phyloP scores from a whole-genome alignment of 1,140 invertebrate genomes.

The Pseudomyrmex pallidus region DNA sequence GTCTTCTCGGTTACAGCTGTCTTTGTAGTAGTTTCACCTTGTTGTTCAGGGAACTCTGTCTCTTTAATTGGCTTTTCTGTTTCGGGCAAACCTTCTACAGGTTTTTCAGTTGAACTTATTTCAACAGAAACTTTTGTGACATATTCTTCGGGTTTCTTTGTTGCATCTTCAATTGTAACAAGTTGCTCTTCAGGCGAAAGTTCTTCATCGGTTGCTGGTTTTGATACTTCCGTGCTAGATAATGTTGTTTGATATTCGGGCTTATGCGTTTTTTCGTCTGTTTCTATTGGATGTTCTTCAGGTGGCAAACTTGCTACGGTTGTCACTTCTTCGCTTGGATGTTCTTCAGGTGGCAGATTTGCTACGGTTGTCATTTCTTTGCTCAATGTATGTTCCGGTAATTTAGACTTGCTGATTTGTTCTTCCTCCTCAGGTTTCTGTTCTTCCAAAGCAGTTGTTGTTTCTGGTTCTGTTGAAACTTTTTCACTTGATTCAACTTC shows the following conservation, averaged over 20 bases:
- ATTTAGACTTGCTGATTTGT: slow-evolving; percentile 12
- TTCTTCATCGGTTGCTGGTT: slow-evolving; percentile 23
- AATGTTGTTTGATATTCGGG: slow-evolving; percentile 34
- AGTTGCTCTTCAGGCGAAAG: slow-evolving; percentile 36
- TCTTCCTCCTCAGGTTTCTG: slow-evolving; percentile 45
- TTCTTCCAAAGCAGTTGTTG: slow-evolving; percentile 1
- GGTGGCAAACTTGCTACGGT: slow-evolving; percentile 12
- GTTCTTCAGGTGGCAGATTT: neutral
- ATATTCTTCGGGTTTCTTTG: slow-evolving; percentile 13
- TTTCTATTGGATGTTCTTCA: slow-evolving; percentile 58
- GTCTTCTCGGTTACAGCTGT: slow-evolving; percentile 33
- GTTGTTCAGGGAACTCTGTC: slow-evolving; percentile 30
- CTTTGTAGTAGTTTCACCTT: slow-evolving; percentile 42
- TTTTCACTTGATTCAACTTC: slow-evolving; percentile 53
- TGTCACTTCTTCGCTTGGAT: neutral
- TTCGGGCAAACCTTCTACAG: slow-evolving; percentile 57
- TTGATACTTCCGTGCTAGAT: slow-evolving; percentile 3
- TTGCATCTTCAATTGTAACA: slow-evolving; percentile 24
- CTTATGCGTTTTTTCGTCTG: slow-evolving; percentile 25
- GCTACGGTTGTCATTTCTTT: slow-evolving; percentile 52
- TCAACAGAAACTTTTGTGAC: slow-evolving; percentile 47
- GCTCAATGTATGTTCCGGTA: slow-evolving; percentile 43
- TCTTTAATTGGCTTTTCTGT: slow-evolving; percentile 65
- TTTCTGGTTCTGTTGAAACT: neutral
- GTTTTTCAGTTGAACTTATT: slow-evolving; percentile 42